Percentiles rank a stretch among this genome's conserved stretches.
phyloP scores from a whole-genome alignment of 1,140 invertebrate species.

The Diabrotica undecimpunctata region DNA sequence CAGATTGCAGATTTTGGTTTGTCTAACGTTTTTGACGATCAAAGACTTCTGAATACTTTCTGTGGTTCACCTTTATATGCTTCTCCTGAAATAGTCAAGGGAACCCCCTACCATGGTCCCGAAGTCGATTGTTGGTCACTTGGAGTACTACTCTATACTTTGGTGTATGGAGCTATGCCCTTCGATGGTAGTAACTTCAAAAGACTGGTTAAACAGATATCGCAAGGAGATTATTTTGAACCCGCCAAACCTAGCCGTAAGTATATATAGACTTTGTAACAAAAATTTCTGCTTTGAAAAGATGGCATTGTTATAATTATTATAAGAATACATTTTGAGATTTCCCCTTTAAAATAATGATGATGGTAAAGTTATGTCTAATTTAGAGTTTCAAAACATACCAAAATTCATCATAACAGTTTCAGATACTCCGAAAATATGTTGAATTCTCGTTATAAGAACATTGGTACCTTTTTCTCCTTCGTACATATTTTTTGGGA shows the following conservation, averaged over 20 bases:
- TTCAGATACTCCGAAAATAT: too few species aligned
- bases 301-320: too few species aligned
- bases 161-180: slow-evolving; percentile 99
- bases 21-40: slow-evolving; percentile 95
- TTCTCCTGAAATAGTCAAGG: slow-evolving; percentile 98
- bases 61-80: slow-evolving; percentile 98
- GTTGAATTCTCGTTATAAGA: too few species aligned
- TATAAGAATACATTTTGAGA: too few species aligned
- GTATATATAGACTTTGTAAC: slow-evolving; percentile 39
- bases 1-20: slow-evolving; percentile 98
- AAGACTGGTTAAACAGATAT: slow-evolving; percentile 93
- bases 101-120: slow-evolving; percentile 95
- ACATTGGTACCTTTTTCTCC: too few species aligned
- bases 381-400: too few species aligned
- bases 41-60: slow-evolving; percentile 85
- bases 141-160: slow-evolving; percentile 93
- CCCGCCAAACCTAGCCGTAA: slow-evolving; percentile 89
- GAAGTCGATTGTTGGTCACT: slow-evolving; percentile 96
- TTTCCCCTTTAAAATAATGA: too few species aligned
- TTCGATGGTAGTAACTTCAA: slow-evolving; percentile 99
- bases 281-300: too few species aligned
- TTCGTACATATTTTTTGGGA: too few species aligned
- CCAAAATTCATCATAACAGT: too few species aligned
- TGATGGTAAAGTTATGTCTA: too few species aligned
- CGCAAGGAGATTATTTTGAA: slow-evolving; percentile 94